Percentiles rank a stretch among this genome's conserved stretches.
phyloP scores from a whole-genome alignment of 30 jellyfish, hydroid and myxozoan genomes.

The Aurelia coerulea region DNA sequence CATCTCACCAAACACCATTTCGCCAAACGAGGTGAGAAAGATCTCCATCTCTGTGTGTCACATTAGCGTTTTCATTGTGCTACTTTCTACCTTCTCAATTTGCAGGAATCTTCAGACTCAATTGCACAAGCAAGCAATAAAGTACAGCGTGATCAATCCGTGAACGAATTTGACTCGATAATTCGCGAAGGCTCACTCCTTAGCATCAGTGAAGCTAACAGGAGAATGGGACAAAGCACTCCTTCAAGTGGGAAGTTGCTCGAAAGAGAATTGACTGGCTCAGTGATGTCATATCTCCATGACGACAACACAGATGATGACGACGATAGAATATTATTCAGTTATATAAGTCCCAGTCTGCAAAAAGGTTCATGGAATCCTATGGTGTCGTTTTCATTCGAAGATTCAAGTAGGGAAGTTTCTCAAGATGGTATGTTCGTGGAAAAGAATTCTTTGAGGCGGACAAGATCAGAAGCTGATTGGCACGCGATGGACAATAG shows the following conservation, averaged over 20 bases:
- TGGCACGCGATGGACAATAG: too few relatives aligned
- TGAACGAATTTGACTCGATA: background rate
- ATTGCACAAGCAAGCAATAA: background rate
- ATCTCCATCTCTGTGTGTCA: too few relatives aligned
- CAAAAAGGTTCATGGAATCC: slow-evolving; percentile 67
- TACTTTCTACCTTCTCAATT: background rate
- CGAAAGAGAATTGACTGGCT: slow-evolving; percentile 3
- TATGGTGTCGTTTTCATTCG: slow-evolving; percentile 31
- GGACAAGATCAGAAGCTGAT: too few relatives aligned
- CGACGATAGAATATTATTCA: slow-evolving; percentile 48
- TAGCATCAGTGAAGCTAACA: slow-evolving; percentile 27
- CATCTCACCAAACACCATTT: too few relatives aligned
- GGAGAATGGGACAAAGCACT: slow-evolving; percentile 10
- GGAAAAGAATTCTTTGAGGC: background rate
- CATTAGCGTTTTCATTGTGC: too few relatives aligned
- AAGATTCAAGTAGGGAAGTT: slow-evolving; percentile 25
- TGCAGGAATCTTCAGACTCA: background rate
- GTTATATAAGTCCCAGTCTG: slow-evolving; percentile 47
- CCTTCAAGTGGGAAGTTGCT: background rate
- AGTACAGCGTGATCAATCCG: background rate
- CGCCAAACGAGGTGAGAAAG: too few relatives aligned
- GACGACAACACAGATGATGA: slow-evolving; percentile 21
- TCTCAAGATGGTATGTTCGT: background rate
- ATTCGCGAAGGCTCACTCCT: slow-evolving; percentile 20
- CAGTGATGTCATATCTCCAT: background rate